Evolutionary conservation across 2,113 vertebrate genomes (phyloP).

Genomic region (Sphaerodactylus townsendi): DNA sequence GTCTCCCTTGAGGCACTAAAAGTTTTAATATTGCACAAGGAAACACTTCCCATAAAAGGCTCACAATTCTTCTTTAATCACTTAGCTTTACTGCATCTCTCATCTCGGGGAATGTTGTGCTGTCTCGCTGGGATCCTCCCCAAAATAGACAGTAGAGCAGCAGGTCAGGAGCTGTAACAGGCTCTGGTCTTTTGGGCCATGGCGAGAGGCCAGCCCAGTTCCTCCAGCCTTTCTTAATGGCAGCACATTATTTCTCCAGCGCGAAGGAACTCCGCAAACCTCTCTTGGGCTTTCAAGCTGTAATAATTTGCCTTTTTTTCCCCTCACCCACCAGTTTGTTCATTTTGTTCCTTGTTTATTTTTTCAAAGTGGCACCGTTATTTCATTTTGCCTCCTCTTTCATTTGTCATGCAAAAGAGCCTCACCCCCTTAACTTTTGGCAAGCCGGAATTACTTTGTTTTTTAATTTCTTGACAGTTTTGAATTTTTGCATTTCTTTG

Average conservation of each 20-base stretch:
- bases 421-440: neutral
- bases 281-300: neutral
- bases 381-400: neutral
- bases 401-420: neutral
- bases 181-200: neutral
- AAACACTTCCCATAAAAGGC: constrained; percentile 40
- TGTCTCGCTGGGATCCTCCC: neutral
- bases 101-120: constrained; percentile 7
- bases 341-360: neutral
- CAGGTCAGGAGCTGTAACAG: neutral
- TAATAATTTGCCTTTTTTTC: constrained; percentile 5
- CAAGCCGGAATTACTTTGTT: neutral
- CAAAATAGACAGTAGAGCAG: neutral
- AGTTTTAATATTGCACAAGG: constrained; percentile 62
- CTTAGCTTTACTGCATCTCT: constrained; percentile 47
- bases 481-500: neutral
- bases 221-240: constrained; percentile 1
- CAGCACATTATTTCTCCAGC: neutral
- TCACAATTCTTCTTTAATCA: neutral
- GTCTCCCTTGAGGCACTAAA: constrained; percentile 51
- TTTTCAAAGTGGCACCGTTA: accelerated
- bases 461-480: neutral
- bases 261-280: neutral
- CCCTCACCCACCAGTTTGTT: neutral
- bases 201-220: neutral